A percentile compares a stretch with the other conserved stretches of the same genome.
Conservation (phyloP, 2,888 invertebrate species). For the Rhyacophila evoluta region DNA sequence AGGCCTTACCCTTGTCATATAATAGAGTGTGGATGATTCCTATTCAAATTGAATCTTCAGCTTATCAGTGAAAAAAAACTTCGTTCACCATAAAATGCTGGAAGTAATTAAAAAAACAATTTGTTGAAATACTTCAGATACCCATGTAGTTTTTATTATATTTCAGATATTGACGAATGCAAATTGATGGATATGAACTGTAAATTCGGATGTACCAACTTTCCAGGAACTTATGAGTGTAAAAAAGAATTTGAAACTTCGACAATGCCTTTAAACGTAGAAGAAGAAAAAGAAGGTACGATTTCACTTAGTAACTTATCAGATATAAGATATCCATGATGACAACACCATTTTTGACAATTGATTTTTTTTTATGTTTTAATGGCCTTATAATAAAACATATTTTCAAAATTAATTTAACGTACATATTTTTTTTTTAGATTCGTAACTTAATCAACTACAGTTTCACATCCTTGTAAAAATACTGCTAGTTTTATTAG, state of each 20-base stretch:
- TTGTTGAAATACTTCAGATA: not conserved
- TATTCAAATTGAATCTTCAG: too few species aligned
- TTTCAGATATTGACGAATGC: conserved; percentile 71
- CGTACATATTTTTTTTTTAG: too few species aligned
- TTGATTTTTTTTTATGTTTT: not conserved
- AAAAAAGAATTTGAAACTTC: conserved; percentile 45
- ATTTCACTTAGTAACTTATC: not conserved
- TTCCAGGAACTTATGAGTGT: conserved; percentile 69
- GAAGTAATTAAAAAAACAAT: not conserved
- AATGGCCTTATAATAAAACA: conserved; percentile 62
- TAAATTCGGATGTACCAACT: conserved; percentile 70
- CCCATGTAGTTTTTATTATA: not conserved
- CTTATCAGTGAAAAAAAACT: too few species aligned
- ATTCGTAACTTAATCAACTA: not conserved
- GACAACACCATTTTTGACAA: not conserved
- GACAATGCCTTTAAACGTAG: not conserved
- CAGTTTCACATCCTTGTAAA: not conserved
- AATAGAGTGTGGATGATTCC: too few species aligned
- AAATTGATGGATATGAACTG: conserved; percentile 67
- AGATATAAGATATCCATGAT: not conserved
- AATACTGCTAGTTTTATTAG: too few species aligned
- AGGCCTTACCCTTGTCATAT: too few species aligned
- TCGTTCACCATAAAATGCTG: too few species aligned
- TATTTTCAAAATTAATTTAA: too few species aligned
- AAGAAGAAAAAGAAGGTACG: not conserved